Base-by-base conservation (phyloP, 2,888 invertebrate genomes). In the Atethmia centrago region DNA sequence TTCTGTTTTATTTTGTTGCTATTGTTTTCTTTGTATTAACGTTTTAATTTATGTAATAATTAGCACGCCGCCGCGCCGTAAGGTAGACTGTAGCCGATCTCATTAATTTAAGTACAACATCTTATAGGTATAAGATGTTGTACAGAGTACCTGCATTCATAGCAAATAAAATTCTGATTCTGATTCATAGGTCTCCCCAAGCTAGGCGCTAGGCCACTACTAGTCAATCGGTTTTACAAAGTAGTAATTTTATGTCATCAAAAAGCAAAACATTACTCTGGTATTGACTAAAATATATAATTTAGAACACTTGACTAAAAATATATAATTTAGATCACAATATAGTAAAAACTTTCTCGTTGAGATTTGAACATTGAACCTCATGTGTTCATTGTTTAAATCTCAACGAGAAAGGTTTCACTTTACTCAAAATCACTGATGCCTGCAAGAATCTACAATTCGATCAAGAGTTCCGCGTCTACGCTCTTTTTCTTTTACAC, bases 401-500 rank as follows among this genome's bases (percentile, higher is more conserved):
- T 28, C 21, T 8, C 28, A n/a, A 28, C 21, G 12, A 16, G 4
- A 42, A 31, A 49, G 2, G 10, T 31, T 21, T 55, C 36, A 25
- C 28, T 74, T 49, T 49, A 28, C 10, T 73, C 36, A 9, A 47
- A 59, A 74, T 45, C 25, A 21, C 16, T 16, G 25, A 36, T 47
- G 12, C 8, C n/a, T 56, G 21, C 12, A 28, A 25, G 21, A 16
- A 69, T 56, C 25, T 51, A 68, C 5, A 10, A 16, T 42, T 42
- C 0, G 0, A 42, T 51, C 28, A 58, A 49, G 0, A 51, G 31
- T 36, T 74, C 42, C 28, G 25, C 21, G 21, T 70, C 25, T 49
- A 21, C 12, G 28, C 16, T 31, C 0, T 58, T 31, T 70, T 42
- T 56, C 42, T 49, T 77, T 58, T 40, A 28, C 1, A 79, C 61